Evolutionary conservation across 2,797 vertebrate genomes (phyloP).

Genomic region (Rallus crepitans): DNA sequence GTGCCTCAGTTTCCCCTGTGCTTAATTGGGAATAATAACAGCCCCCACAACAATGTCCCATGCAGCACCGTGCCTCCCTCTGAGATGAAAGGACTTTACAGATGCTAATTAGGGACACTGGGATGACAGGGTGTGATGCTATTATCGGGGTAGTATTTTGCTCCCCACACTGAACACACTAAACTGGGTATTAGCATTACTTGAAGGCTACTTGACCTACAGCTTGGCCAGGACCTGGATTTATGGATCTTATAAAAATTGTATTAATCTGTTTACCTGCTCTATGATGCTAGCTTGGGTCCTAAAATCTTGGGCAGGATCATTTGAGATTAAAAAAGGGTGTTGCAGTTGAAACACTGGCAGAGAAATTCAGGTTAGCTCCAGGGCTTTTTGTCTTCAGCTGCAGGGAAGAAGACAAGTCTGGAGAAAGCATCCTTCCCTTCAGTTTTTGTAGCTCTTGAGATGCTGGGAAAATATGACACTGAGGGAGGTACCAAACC

Average conservation of each 20-base stretch:
- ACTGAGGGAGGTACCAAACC: background rate
- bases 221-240: background rate
- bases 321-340: background rate
- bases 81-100: slow-evolving; percentile 7
- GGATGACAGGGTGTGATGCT: background rate
- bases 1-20: background rate
- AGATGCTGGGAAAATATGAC: background rate
- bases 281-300: background rate
- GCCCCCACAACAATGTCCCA: background rate
- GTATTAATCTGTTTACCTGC: background rate
- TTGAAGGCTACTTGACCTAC: background rate
- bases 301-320: background rate
- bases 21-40: slow-evolving; percentile 35
- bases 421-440: background rate
- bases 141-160: background rate
- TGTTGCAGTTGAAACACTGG: rapidly evolving
- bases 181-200: background rate
- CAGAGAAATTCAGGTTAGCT: background rate
- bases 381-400: background rate
- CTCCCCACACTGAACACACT: background rate
- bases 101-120: slow-evolving; percentile 9
- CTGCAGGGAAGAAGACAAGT: background rate
- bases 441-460: rapidly evolving
- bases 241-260: background rate
- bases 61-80: background rate